Base-by-base conservation (phyloP, 2,888 invertebrate species). In the Hylaea fasciaria region DNA sequence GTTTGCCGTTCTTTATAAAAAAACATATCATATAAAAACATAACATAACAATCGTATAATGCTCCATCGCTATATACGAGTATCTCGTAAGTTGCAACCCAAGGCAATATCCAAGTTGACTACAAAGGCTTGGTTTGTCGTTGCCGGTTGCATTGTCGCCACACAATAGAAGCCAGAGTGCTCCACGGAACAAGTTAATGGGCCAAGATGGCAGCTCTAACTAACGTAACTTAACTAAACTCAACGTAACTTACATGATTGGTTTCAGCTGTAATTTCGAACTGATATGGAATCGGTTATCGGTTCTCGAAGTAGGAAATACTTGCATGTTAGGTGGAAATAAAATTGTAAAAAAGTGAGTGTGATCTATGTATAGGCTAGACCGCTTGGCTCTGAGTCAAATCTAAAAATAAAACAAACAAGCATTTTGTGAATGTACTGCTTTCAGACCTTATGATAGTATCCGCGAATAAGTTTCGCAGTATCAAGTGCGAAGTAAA, bases 71-170 rank as follows among this genome's bases (percentile, higher is more conserved):
- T 17, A 22, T 29, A 59, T 16, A 41, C 43, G n/a, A 29, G 53
- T 68, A 66, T 63, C n/a, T n/a, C 69, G 67, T 67, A 71, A 77
- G n/a, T n/a, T 29, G 53, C 68, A 66, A 64, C 69, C 66, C 68
- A 71, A 77, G 69, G 72, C 61, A 60, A 62, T 73, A 77, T 72
- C 69, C 71, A 76, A 74, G 72, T 7, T 79, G 79, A 82, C 81
- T 85, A 86, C 87, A 87, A 87, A 86, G 82, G 83, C 81, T 73
- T 82, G 52, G 83, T 82, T 85, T 82, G 85, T 84, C 83, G 80
- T 67, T 75, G 79, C 78, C 84, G 83, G 80, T 67, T 75, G 79
- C 78, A 78, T 78, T 80, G 82, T 83, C 70, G 71, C 69, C 60
- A 70, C 70, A 87, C 86, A 86, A 86, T 83, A 69, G 79, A 74